Evolutionary conservation across 2,888 invertebrate species (phyloP).

Genomic region (Buathra laborator): DNA sequence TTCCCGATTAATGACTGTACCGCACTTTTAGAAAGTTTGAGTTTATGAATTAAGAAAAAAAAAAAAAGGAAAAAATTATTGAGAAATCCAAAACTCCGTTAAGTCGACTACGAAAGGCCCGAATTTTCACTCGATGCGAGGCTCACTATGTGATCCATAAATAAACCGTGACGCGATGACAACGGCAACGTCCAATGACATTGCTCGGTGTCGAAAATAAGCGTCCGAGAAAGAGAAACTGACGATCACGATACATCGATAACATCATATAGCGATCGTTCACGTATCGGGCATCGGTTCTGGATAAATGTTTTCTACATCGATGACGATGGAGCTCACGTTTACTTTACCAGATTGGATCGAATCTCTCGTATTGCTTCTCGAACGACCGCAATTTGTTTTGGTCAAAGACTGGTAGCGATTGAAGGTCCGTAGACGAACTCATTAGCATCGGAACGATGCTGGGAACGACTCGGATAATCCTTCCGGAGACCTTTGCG

Average conservation of each 20-base stretch:
- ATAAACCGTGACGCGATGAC: constrained; percentile 65
- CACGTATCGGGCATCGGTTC: constrained; percentile 38
- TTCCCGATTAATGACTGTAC: neutral
- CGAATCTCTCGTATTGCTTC: neutral
- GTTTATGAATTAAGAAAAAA: neutral
- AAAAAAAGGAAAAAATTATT: constrained; percentile 13
- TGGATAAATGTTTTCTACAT: neutral
- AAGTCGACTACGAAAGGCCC: constrained; percentile 24
- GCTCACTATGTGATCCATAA: constrained; percentile 43
- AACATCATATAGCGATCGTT: constrained; percentile 39
- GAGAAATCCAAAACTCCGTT: constrained; percentile 6
- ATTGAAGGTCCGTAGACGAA: neutral
- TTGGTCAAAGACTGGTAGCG: neutral
- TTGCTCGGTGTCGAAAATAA: constrained; percentile 40
- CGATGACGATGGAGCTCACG: neutral
- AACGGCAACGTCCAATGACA: constrained; percentile 44
- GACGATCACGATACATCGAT: constrained; percentile 52
- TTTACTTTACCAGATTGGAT: neutral
- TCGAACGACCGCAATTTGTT: neutral
- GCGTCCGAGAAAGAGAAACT: constrained; percentile 28
- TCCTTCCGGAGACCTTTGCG: neutral
- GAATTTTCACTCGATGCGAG: constrained; percentile 40
- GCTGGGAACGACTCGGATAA: constrained; percentile 2
- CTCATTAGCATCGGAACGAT: neutral
- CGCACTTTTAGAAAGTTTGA: constrained; percentile 5